Percentiles rank a stretch among this genome's conserved stretches.
These are phyloP conservation scores for Chondrilla cf. caribensis DNA, from an alignment of 37 sponge, comb jelly and placozoan species.

Conservation along the genomic window DNA sequence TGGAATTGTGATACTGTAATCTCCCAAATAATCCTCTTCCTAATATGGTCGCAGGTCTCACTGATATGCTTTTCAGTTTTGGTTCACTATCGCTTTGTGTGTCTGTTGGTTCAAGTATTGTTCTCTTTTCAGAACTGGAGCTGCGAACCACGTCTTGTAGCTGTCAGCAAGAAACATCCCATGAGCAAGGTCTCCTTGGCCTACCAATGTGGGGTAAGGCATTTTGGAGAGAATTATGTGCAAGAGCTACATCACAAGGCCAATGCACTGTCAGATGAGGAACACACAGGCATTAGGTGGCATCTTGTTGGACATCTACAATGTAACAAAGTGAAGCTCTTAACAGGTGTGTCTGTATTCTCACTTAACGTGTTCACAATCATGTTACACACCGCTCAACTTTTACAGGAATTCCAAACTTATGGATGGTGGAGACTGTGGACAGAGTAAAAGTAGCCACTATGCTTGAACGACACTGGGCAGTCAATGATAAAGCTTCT, in stretches of 20 bases:
- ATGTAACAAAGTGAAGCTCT: constrained; percentile 41
- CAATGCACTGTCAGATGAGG: not conserved
- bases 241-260: constrained; percentile 42
- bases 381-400: too few species aligned
- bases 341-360: constrained; percentile 52
- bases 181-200: constrained; percentile 34
- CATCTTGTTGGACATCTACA: constrained; percentile 70
- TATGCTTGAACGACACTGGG: constrained; percentile 34
- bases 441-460: constrained; percentile 41
- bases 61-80: too few species aligned
- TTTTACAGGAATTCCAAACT: constrained; percentile 50
- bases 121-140: not conserved
- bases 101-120: not conserved
- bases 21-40: too few species aligned
- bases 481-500: not conserved
- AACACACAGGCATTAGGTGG: constrained; percentile 44
- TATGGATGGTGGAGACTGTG: constrained; percentile 83
- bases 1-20: too few species aligned
- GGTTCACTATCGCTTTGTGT: too few species aligned
- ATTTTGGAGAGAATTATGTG: constrained; percentile 79
- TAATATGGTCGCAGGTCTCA: too few species aligned
- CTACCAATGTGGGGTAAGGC: constrained; percentile 44
- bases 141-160: constrained; percentile 41
- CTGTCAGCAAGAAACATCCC: constrained; percentile 62
- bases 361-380: too few species aligned